These are phyloP conservation scores for Diarsia dahlii DNA, from an alignment of 2,888 invertebrate genomes.

Conservation along the genomic window DNA sequence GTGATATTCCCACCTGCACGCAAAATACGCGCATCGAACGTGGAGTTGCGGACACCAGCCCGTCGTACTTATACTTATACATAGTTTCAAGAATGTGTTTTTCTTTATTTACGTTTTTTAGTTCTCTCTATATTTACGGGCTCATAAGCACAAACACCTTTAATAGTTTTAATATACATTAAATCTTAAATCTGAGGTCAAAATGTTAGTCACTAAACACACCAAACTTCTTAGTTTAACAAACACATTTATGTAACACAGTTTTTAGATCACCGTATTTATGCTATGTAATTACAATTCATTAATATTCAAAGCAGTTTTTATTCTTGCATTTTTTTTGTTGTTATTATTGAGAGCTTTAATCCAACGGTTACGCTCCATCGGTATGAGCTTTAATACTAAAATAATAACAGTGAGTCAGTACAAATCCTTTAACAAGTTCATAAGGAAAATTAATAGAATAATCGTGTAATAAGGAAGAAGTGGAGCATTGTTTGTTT, in stretches of 20 bases:
- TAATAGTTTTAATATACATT: background rate
- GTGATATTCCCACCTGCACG: too few species aligned
- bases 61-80: too few species aligned
- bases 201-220: background rate
- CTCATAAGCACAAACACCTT: background rate
- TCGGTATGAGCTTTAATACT: slow-evolving; percentile 19
- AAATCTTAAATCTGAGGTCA: background rate
- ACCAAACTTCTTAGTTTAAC: background rate
- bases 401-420: slow-evolving; percentile 33
- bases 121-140: background rate
- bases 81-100: too few species aligned
- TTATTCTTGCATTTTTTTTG: slow-evolving; percentile 8
- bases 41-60: too few species aligned
- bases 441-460: slow-evolving; percentile 60
- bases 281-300: background rate
- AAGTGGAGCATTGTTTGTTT: slow-evolving; percentile 38
- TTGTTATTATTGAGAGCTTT: background rate
- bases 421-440: slow-evolving; percentile 27
- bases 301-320: slow-evolving; percentile 13
- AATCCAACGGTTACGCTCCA: background rate
- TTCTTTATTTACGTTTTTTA: too few species aligned
- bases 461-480: slow-evolving; percentile 58
- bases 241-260: too few species aligned
- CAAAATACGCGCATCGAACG: too few species aligned
- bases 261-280: slow-evolving; percentile 12